phyloP scores from a whole-genome alignment of 2,113 vertebrate genomes.

The Anhinga rufa region DNA sequence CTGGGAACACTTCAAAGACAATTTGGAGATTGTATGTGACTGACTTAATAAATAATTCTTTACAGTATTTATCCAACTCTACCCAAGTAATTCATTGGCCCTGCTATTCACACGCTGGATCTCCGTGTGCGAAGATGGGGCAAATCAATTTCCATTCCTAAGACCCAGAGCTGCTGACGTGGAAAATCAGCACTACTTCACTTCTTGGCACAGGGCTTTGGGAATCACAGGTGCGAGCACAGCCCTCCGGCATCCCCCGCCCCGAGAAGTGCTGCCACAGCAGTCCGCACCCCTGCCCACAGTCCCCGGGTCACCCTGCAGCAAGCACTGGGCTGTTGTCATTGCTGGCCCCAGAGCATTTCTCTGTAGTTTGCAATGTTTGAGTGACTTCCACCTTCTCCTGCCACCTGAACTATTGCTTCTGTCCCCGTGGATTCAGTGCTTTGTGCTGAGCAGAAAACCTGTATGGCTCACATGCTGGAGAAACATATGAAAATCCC shows the following conservation, averaged over 20 bases:
- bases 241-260: neutral
- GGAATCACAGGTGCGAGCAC: neutral
- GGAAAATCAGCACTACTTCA: neutral
- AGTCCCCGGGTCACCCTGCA: rapidly evolving
- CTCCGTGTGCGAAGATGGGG: neutral
- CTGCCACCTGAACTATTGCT: neutral
- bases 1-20: constrained; percentile 27
- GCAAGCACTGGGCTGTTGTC: rapidly evolving
- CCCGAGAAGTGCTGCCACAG: neutral
- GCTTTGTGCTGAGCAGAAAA: neutral
- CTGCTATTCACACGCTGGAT: neutral
- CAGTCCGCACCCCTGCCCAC: rapidly evolving
- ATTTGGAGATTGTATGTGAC: constrained; percentile 18
- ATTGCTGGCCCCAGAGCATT: neutral
- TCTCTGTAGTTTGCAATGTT: neutral
- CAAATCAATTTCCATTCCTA: constrained; percentile 45
- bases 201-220: neutral
- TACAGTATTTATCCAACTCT: constrained; percentile 23
- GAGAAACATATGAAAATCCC: neutral
- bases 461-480: neutral
- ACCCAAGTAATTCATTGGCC: constrained; percentile 30
- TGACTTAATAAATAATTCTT: constrained; percentile 36
- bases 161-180: neutral
- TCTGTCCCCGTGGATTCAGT: neutral
- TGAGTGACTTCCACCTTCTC: neutral